Evolutionary conservation across 2,888 invertebrate species (phyloP).

Genomic region (Cloeon dipterum): DNA sequence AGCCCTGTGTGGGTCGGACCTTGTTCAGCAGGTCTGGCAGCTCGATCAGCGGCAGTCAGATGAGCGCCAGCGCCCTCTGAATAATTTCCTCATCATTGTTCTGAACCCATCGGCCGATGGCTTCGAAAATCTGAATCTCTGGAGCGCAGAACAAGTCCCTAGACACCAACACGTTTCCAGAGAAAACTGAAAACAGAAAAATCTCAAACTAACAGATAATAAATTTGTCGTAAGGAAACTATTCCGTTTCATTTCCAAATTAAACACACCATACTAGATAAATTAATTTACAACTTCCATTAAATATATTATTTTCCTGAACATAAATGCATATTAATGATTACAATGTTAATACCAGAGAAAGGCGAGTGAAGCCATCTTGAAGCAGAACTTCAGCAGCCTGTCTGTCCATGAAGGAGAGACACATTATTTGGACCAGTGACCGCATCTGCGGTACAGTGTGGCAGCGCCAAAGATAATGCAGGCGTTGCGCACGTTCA

Average conservation of each 20-base stretch:
- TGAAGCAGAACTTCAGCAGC: constrained; percentile 65
- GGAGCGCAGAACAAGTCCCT: constrained; percentile 91
- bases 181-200: constrained; percentile 30
- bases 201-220: no score
- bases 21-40: constrained; percentile 68
- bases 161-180: constrained; percentile 59
- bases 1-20: constrained; percentile 70
- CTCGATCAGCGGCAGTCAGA: constrained; percentile 68
- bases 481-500: constrained; percentile 77
- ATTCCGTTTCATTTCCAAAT: no score
- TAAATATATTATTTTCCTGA: no score
- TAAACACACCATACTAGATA: no score
- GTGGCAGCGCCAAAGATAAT: constrained; percentile 84
- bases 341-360: no score
- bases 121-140: constrained; percentile 85
- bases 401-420: constrained; percentile 74
- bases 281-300: no score
- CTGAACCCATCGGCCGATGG: constrained; percentile 68
- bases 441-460: constrained; percentile 33
- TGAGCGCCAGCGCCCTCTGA: constrained; percentile 15
- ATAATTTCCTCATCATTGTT: constrained; percentile 27
- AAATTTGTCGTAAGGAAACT: no score
- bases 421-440: constrained; percentile 50
- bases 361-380: constrained; percentile 61
- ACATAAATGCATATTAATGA: no score